phyloP scores from a whole-genome alignment of 2,797 vertebrate species.

The Myotis myotis region DNA sequence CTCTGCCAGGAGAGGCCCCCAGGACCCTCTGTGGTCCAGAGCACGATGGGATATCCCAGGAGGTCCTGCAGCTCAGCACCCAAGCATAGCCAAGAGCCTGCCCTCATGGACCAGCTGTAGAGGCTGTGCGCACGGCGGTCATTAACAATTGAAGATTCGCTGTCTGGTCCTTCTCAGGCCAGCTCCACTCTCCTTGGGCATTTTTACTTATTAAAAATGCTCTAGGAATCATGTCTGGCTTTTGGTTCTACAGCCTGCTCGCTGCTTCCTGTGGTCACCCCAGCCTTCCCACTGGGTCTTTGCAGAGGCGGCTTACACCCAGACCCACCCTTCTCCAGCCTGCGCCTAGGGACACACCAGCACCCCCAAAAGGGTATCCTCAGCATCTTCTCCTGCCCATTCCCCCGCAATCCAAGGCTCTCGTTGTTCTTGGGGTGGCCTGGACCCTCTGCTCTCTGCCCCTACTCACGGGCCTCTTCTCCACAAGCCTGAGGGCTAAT shows the following conservation, averaged over 20 bases:
- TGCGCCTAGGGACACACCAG: background rate
- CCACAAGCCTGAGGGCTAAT: background rate
- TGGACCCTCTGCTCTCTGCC: background rate
- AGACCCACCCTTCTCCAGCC: background rate
- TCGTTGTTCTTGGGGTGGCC: background rate
- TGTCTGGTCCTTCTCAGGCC: conserved; percentile 82
- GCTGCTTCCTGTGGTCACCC: conserved; percentile 40
- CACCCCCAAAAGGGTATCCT: background rate
- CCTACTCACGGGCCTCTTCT: background rate
- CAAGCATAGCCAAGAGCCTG: conserved; percentile 75
- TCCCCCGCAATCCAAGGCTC: background rate
- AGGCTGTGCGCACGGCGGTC: conserved; percentile 79
- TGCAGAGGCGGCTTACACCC: background rate
- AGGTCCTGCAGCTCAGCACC: conserved; percentile 64
- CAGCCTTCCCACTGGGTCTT: background rate
- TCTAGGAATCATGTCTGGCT: conserved; percentile 63
- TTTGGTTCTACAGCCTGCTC: conserved; percentile 39
- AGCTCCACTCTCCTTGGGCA: conserved; percentile 83
- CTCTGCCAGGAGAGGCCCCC: background rate
- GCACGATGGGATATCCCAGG: background rate
- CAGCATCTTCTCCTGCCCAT: background rate
- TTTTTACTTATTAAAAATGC: conserved; percentile 85
- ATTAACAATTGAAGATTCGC: conserved; percentile 87
- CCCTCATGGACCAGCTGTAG: conserved; percentile 81
- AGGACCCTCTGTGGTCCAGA: background rate